Evolutionary conservation across 53 echinoderm and acorn worm species (phyloP).

Genomic region (Echinarachnius parma): DNA sequence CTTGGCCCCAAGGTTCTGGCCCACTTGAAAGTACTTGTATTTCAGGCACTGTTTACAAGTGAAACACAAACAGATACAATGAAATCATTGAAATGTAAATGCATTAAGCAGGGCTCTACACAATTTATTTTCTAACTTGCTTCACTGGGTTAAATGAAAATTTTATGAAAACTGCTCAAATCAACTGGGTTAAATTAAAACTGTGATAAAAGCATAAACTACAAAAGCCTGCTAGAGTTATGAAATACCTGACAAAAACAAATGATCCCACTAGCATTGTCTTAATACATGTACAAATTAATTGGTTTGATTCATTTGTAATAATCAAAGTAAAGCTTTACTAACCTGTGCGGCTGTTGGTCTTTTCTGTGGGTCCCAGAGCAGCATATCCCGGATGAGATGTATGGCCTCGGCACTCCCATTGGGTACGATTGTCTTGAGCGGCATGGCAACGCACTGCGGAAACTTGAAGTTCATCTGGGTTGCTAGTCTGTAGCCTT

Average conservation of each 20-base stretch:
- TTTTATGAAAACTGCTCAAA: too few relatives aligned
- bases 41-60: conserved; percentile 87
- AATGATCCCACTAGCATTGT: too few relatives aligned
- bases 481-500: conserved; percentile 79
- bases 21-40: conserved; percentile 98
- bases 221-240: too few relatives aligned
- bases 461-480: conserved; percentile 96
- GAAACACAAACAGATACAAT: too few relatives aligned
- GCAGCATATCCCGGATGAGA: conserved; percentile 82
- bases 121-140: too few relatives aligned
- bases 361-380: conserved; percentile 97
- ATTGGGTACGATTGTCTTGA: conserved; percentile 83
- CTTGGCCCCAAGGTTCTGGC: conserved; percentile 77
- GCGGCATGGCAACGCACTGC: conserved; percentile 69
- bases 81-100: too few relatives aligned
- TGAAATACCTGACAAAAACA: too few relatives aligned
- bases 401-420: conserved; percentile 76
- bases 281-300: too few relatives aligned
- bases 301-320: background rate
- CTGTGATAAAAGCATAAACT: too few relatives aligned
- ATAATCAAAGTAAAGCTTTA: background rate
- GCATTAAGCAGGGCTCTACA: too few relatives aligned
- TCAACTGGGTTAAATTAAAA: too few relatives aligned
- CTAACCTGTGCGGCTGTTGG: conserved; percentile 85
- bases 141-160: too few relatives aligned